Base-by-base conservation (phyloP, 37 sponge, comb jelly and placozoan species). In the Theonella swinhoei region DNA sequence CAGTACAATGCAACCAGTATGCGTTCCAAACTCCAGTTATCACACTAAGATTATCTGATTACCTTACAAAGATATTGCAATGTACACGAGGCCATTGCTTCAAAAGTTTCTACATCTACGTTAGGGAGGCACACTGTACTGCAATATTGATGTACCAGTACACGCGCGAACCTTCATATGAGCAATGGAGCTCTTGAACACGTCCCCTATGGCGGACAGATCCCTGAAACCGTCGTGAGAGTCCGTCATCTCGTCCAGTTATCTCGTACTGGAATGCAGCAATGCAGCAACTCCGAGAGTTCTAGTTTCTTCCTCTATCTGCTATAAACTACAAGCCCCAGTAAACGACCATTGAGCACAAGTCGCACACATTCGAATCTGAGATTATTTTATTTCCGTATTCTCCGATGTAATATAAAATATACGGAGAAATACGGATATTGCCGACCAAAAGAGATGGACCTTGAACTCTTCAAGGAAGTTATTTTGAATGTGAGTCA, bases 101-200 rank as follows among this genome's bases (percentile, higher is more conserved):
- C n/a, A n/a, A n/a, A n/a, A n/a, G n/a, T n/a, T n/a, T n/a, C n/a
- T n/a, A n/a, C n/a, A n/a, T n/a, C n/a, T n/a, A n/a, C n/a, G n/a
- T n/a, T n/a, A n/a, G n/a, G n/a, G n/a, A n/a, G n/a, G n/a, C n/a
- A n/a, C n/a, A n/a, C n/a, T n/a, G n/a, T n/a, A n/a, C n/a, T n/a
- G n/a, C n/a, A n/a, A n/a, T n/a, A n/a, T n/a, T n/a, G n/a, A n/a
- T n/a, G n/a, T n/a, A n/a, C n/a, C n/a, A n/a, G n/a, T 14, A 47
- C 54, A 47, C 54, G 54, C 54, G 7, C 77, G 4, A 61, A 93
- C 94, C 87, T 89, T 93, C 90, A 93, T 93, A 59, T 89, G 87
- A 4, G 61, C 60, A 19, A 78, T 66, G 43, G 83, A 41, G 20
- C 74, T 60, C 81, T 77, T 87, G 76, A 93, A 93, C n/a, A 79